Conservation (phyloP, 37 sponge, comb jelly and placozoan species). For the Beroe forskalii region DNA sequence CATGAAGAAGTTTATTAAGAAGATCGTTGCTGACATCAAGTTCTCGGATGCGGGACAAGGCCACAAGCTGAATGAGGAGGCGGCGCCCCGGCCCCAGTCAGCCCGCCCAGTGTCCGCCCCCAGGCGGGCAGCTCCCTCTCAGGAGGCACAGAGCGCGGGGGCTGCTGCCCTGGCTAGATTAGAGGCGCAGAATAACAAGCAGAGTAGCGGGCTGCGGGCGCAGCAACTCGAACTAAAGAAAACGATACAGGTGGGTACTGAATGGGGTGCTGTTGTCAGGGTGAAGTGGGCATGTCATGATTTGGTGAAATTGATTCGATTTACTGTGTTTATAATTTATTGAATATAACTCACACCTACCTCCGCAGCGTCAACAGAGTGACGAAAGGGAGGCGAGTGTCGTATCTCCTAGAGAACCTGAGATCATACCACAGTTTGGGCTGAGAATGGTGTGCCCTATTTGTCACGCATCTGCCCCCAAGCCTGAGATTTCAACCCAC, state of each 20-base stretch:
- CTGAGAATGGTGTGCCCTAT: conserved; percentile 50
- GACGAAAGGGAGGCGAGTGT: background rate
- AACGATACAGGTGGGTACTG: conserved; percentile 20
- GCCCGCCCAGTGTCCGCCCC: background rate
- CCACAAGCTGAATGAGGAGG: conserved; percentile 5
- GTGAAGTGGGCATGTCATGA: background rate
- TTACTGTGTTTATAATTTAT: too few relatives aligned
- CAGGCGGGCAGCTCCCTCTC: background rate
- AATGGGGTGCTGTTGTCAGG: background rate
- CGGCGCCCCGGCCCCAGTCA: background rate
- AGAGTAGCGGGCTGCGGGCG: background rate
- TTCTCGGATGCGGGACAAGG: conserved; percentile 37
- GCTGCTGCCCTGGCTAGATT: conserved; percentile 49
- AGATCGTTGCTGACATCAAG: conserved; percentile 55
- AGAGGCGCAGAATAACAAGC: conserved; percentile 31
- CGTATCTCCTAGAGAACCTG: background rate
- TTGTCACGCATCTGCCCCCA: background rate
- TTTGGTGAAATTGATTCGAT: too few relatives aligned
- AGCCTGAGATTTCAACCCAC: conserved; percentile 39
- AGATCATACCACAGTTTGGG: conserved; percentile 14
- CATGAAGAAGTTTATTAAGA: conserved; percentile 66
- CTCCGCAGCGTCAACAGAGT: conserved; percentile 19
- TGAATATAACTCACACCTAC: background rate
- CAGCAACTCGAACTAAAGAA: conserved; percentile 36
- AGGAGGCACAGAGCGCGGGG: conserved; percentile 15